These are phyloP conservation scores for Temnothorax ravouxi DNA, from an alignment of 2,888 invertebrate genomes.

Conservation along the genomic window DNA sequence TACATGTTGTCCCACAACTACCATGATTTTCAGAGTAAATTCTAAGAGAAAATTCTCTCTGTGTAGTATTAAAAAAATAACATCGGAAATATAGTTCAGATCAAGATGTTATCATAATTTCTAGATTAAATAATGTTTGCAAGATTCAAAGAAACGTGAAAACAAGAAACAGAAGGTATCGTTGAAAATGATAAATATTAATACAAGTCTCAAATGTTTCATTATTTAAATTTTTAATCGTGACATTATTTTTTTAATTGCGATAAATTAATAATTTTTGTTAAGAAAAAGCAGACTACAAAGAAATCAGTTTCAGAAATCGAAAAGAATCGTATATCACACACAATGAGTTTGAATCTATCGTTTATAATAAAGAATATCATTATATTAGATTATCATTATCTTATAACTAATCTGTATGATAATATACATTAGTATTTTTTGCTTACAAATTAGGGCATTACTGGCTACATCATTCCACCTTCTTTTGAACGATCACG, in stretches of 20 bases:
- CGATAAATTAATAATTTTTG: background rate
- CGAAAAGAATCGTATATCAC: conserved; percentile 17
- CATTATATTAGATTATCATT: conserved; percentile 34
- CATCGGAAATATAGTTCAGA: conserved; percentile 20
- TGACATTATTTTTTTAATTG: background rate
- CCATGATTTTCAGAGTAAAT: too few relatives aligned
- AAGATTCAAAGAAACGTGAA: background rate
- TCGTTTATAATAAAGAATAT: conserved; percentile 41
- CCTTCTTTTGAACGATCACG: conserved; percentile 90
- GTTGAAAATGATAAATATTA: conserved; percentile 58
- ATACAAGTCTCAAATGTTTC: conserved; percentile 10
- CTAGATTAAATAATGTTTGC: background rate
- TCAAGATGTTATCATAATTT: background rate
- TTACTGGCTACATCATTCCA: conserved; percentile 70
- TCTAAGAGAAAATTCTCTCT: too few relatives aligned
- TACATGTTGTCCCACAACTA: too few relatives aligned
- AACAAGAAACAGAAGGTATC: background rate
- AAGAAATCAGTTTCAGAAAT: background rate
- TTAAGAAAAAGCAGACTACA: conserved; percentile 1
- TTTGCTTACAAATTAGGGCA: conserved; percentile 61
- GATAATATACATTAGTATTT: conserved; percentile 65
- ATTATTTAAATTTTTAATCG: conserved; percentile 12
- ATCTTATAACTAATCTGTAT: conserved; percentile 60
- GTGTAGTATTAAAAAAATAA: background rate
- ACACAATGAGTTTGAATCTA: conserved; percentile 6